These are phyloP conservation scores for Agonopterix heracliana DNA, from an alignment of 2,888 invertebrate genomes.

Conservation along the genomic window DNA sequence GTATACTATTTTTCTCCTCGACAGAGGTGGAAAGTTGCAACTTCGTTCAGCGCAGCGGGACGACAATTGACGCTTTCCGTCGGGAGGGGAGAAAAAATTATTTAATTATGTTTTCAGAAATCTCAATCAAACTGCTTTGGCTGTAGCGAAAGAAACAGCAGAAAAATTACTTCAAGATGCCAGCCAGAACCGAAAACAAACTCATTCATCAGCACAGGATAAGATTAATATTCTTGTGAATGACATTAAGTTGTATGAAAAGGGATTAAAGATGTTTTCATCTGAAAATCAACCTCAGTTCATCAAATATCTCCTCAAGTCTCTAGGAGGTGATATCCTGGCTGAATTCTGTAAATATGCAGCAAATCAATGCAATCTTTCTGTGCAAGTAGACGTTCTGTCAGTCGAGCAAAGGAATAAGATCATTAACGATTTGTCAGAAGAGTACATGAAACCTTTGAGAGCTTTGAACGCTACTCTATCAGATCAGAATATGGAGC, in stretches of 20 bases:
- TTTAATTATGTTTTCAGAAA: constrained; percentile 49
- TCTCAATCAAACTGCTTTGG: constrained; percentile 80
- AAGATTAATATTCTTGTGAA: constrained; percentile 85
- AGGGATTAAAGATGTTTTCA: constrained; percentile 81
- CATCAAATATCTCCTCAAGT: constrained; percentile 89
- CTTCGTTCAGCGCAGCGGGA: too few species aligned
- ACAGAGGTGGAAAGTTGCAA: too few species aligned
- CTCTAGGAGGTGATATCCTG: constrained; percentile 87
- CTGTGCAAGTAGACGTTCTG: constrained; percentile 76
- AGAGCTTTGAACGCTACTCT: constrained; percentile 81
- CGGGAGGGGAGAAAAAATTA: too few species aligned
- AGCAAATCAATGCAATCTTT: constrained; percentile 83
- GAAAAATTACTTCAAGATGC: constrained; percentile 84
- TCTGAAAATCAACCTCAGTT: constrained; percentile 80
- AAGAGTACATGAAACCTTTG: constrained; percentile 81
- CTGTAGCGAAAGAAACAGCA: constrained; percentile 83
- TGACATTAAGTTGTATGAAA: constrained; percentile 87
- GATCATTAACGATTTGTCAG: constrained; percentile 80
- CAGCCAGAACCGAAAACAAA: constrained; percentile 82
- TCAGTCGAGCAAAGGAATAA: constrained; percentile 82
- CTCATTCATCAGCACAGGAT: constrained; percentile 88
- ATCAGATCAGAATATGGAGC: constrained; percentile 82
- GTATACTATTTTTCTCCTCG: too few species aligned
- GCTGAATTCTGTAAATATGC: constrained; percentile 87
- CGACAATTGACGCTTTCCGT: too few species aligned